Conservation (phyloP, 2,113 vertebrate genomes). For the Apeltes quadracus region DNA sequence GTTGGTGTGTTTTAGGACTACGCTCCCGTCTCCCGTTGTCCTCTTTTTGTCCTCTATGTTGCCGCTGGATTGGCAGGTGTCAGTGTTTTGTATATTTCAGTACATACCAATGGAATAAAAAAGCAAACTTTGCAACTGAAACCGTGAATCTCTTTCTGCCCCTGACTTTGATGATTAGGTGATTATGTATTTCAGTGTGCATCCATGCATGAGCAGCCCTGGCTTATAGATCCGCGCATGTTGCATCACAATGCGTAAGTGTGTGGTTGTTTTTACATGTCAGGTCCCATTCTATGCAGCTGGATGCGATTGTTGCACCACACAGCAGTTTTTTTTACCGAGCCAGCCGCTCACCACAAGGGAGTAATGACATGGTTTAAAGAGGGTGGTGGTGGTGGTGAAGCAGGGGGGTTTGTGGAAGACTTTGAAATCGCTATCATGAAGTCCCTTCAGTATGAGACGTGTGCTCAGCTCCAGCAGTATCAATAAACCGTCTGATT, state of each 20-base stretch:
- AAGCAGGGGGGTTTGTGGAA: slow-evolving; percentile 45
- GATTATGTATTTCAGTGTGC: slow-evolving; percentile 9
- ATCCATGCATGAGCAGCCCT: not conserved
- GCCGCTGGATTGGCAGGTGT: slow-evolving; percentile 86
- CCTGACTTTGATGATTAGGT: not conserved
- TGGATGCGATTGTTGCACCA: slow-evolving; percentile 77
- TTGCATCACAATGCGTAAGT: slow-evolving; percentile 31
- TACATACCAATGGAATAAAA: slow-evolving; percentile 79
- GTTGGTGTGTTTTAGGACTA: slow-evolving; percentile 66
- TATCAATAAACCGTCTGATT: slow-evolving; percentile 25
- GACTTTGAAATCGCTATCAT: slow-evolving; percentile 64
- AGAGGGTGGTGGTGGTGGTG: slow-evolving; percentile 52
- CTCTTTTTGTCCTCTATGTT: slow-evolving; percentile 71
- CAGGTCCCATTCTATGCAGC: slow-evolving; percentile 65
- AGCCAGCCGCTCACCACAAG: slow-evolving; percentile 61
- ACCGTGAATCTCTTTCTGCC: not conserved
- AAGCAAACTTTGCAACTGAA: slow-evolving; percentile 37
- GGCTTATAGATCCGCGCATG: not conserved
- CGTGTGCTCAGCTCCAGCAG: slow-evolving; percentile 8
- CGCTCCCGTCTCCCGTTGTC: slow-evolving; percentile 63
- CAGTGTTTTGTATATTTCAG: slow-evolving; percentile 86
- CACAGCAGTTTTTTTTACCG: slow-evolving; percentile 43
- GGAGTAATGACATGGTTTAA: slow-evolving; percentile 73
- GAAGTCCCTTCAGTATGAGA: slow-evolving; percentile 44
- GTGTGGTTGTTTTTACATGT: slow-evolving; percentile 52